Evolutionary conservation across 2,113 vertebrate species (phyloP).

Genomic region (Nyctibius bracteatus): DNA sequence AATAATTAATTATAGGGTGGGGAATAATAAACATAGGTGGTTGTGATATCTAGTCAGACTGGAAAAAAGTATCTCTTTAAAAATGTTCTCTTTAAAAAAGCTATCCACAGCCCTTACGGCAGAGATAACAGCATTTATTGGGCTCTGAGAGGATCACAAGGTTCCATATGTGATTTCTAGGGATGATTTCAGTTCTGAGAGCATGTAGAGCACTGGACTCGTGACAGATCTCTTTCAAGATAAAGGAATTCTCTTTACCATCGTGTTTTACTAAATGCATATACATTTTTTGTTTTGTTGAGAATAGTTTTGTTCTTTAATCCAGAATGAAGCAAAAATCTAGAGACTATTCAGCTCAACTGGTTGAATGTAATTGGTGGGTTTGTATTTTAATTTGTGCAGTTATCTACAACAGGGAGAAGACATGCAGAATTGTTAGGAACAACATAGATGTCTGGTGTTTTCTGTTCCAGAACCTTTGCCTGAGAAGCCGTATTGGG

Average conservation of each 20-base stretch:
- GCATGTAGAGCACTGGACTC: not conserved
- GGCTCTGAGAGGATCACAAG: not conserved
- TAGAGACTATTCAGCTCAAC: not conserved
- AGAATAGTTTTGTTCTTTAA: not conserved
- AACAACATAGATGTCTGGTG: not conserved
- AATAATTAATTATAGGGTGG: not conserved
- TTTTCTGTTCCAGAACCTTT: not conserved
- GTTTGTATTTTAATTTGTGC: not conserved
- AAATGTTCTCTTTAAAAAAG: not conserved
- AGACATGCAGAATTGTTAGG: not conserved
- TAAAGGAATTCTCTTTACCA: not conserved
- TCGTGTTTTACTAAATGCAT: not conserved
- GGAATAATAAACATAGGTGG: not conserved
- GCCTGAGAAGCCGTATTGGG: not conserved
- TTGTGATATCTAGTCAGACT: not conserved
- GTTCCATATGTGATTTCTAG: not conserved
- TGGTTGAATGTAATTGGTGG: not conserved
- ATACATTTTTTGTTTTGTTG: too few species aligned
- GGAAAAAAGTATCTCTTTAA: not conserved
- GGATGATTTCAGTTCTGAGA: not conserved
- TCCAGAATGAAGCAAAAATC: not conserved
- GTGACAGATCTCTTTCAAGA: not conserved
- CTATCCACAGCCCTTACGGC: not conserved
- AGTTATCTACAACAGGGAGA: not conserved
- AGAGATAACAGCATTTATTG: not conserved